These are phyloP conservation scores for Xenus cinereus DNA, from an alignment of 2,113 vertebrate genomes.

Conservation along the genomic window DNA sequence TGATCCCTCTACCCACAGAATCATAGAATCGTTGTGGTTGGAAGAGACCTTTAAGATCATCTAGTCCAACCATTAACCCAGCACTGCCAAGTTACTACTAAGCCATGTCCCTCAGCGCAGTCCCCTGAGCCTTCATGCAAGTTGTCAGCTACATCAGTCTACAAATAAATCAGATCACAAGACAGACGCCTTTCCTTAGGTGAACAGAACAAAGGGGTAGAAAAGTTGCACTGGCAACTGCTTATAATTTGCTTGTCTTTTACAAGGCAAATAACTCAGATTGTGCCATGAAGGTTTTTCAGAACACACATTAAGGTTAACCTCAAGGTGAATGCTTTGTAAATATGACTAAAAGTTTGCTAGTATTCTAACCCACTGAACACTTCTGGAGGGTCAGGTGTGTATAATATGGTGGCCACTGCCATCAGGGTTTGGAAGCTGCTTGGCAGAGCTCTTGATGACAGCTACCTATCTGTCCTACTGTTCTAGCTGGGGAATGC, in stretches of 20 bases:
- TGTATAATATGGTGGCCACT: fast-evolving
- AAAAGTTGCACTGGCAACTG: neutral
- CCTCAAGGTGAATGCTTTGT: neutral
- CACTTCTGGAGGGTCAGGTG: too few species aligned
- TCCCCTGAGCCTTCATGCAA: neutral
- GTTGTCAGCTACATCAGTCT: neutral
- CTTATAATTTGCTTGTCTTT: neutral
- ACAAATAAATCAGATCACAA: neutral
- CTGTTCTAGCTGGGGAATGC: neutral
- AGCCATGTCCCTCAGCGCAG: neutral
- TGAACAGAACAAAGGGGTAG: neutral
- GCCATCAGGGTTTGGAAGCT: neutral
- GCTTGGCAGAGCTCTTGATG: neutral
- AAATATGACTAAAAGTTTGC: neutral
- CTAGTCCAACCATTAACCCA: neutral
- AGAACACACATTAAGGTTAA: neutral
- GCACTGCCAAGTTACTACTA: neutral
- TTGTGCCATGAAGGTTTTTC: neutral
- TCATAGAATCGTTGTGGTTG: neutral
- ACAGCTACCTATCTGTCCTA: neutral
- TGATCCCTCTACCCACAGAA: neutral
- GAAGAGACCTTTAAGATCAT: neutral
- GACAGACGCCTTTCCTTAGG: neutral
- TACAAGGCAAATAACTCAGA: neutral
- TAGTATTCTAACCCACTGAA: neutral